Conservation (phyloP, 2,888 invertebrate species). For the Belgica antarctica region DNA sequence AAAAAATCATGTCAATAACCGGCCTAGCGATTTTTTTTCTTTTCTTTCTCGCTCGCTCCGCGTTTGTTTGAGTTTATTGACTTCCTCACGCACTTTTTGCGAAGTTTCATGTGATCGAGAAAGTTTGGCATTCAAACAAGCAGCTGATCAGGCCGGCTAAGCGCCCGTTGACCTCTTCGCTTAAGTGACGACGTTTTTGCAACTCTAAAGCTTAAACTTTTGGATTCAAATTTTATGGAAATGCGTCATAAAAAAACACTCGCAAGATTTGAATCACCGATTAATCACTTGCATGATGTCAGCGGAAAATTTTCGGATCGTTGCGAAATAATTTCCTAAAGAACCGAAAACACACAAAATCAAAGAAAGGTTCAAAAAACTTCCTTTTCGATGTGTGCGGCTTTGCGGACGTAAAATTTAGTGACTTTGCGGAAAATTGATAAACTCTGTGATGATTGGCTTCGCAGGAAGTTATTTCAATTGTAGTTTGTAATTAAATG, state of each 20-base stretch:
- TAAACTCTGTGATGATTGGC: too few relatives aligned
- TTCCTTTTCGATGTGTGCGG: neutral
- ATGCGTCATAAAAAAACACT: neutral
- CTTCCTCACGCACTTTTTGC: constrained; percentile 19
- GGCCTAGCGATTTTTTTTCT: constrained; percentile 37
- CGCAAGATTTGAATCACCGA: neutral
- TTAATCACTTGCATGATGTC: neutral
- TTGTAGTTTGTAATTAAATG: neutral
- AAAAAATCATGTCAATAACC: constrained; percentile 32
- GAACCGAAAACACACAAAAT: neutral
- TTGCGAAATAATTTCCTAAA: constrained; percentile 4
- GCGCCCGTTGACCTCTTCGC: neutral
- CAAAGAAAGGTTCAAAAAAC: neutral
- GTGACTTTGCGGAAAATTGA: too few relatives aligned
- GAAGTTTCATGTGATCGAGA: neutral
- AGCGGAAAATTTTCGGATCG: neutral
- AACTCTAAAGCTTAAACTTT: neutral
- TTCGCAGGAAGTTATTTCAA: neutral
- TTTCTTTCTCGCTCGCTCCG: neutral
- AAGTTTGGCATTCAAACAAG: neutral
- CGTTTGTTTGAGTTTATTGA: neutral
- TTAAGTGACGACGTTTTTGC: neutral
- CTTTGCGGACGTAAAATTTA: too few relatives aligned
- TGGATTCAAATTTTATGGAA: neutral
- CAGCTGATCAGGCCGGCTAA: neutral